A percentile compares a stretch with the other conserved stretches of the same genome.
Conservation (phyloP, 37 sponge, comb jelly and placozoan genomes). For the Petrosia ficiformis region DNA sequence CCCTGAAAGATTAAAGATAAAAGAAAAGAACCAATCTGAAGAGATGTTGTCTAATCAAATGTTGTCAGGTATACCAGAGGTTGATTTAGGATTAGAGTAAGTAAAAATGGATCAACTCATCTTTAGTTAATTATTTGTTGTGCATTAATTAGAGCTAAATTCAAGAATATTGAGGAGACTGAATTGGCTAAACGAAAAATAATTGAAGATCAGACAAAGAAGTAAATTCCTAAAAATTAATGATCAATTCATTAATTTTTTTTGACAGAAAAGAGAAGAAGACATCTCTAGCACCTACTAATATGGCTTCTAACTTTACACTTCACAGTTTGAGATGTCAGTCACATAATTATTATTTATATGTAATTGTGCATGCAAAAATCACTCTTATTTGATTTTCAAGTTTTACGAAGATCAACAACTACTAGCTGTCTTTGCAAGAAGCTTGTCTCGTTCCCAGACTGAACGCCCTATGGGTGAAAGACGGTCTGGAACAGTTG, state of each 20-base stretch:
- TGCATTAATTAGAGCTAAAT: conserved; percentile 56
- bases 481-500: no score
- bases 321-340: conserved; percentile 83
- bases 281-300: conserved; percentile 60
- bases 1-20: conserved; percentile 56
- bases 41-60: conserved; percentile 95
- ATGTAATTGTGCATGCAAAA: no score
- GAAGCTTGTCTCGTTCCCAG: no score
- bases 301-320: conserved; percentile 76
- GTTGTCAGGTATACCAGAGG: conserved; percentile 92
- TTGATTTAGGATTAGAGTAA: conserved; percentile 87
- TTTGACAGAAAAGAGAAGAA: conserved; percentile 44
- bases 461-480: no score
- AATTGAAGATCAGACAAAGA: conserved; percentile 37
- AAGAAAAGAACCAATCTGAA: conserved; percentile 49
- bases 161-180: conserved; percentile 86
- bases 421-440: no score
- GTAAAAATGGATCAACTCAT: conserved; percentile 9
- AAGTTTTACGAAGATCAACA: background rate
- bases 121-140: background rate
- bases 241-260: background rate
- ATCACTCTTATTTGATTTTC: background rate
- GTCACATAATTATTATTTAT: no score
- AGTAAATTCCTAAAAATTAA: conserved; percentile 21
- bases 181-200: conserved; percentile 63